Evolutionary conservation across 2,113 vertebrate species (phyloP).

Genomic region (Serilophus lunatus): DNA sequence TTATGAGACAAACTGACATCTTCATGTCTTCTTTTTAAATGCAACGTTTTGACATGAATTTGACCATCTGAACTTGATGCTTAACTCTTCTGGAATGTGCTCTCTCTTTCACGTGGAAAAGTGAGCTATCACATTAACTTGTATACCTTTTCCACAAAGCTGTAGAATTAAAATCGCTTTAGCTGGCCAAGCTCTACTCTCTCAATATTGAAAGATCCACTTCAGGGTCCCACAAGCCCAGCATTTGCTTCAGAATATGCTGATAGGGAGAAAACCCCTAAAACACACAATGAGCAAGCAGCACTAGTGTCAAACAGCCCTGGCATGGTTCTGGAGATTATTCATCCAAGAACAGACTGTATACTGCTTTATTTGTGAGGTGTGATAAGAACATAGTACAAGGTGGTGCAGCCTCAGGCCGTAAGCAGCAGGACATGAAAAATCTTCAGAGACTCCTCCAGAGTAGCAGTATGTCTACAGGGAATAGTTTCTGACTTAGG

Average conservation of each 20-base stretch:
- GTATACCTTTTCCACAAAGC: neutral
- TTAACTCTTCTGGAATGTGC: neutral
- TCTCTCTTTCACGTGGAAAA: neutral
- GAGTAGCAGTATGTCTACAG: neutral
- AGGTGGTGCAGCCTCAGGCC: neutral
- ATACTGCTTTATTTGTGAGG: neutral
- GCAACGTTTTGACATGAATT: neutral
- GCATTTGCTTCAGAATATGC: neutral
- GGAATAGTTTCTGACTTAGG: neutral
- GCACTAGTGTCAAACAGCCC: neutral
- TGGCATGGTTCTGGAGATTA: neutral
- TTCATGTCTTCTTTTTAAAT: neutral
- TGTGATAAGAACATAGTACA: neutral
- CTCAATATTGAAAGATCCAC: neutral
- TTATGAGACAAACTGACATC: neutral
- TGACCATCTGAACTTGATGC: neutral
- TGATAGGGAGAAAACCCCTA: neutral
- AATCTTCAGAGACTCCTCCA: neutral
- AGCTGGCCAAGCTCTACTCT: neutral
- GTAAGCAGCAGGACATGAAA: neutral
- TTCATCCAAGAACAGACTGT: neutral
- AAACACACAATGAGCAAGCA: fast-evolving
- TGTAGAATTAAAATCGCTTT: neutral
- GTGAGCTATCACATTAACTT: neutral
- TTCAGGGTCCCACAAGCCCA: neutral